Base-by-base conservation (phyloP, 2,888 invertebrate genomes). In the Agriopis marginaria region DNA sequence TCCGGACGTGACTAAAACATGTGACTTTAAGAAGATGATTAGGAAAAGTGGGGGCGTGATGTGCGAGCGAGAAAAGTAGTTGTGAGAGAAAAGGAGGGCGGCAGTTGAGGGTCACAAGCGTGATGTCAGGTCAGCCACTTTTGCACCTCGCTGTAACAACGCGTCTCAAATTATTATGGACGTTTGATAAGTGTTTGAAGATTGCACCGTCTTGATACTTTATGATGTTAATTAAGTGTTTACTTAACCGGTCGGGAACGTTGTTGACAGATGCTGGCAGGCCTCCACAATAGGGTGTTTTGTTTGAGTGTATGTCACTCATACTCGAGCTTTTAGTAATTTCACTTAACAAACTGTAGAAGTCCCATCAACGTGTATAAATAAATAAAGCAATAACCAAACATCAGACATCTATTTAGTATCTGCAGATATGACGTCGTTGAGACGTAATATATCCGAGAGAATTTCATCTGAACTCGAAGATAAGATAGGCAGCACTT, bases 71-170 rank as follows among this genome's bases (percentile, higher is more conserved):
- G 92, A 90, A 79, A 76, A 83, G 70, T 71, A 74, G 73, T 74
- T 77, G 77, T 66, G 89, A 75, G 85, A 75, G 89, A 92, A 78
- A 75, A 87, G 79, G 91, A 91, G 76, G 85, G 73, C 75, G 75
- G 79, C 78, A 81, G 78, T 81, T 82, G 86, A 89, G 93, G 95
- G 95, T 94, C 95, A 93, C 91, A 90, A 86, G 91, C 95, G 95
- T 95, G 95, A 94, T 94, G 94, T 93, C 92, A 94, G 95, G 94
- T 94, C 93, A 94, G 93, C 93, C 94, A 93, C 94, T 94, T 94
- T 95, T 95, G 94, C 92, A 94, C 94, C 94, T 95, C 94, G 90
- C 91, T 89, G 90, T 93, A 94, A 94, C 94, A 93, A 94, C 93
- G 93, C 92, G 93, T 93, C 92, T 94, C 93, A 94, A 94, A 94